phyloP scores from a whole-genome alignment of 2,888 invertebrate species.

The Acanthosoma haemorrhoidale region DNA sequence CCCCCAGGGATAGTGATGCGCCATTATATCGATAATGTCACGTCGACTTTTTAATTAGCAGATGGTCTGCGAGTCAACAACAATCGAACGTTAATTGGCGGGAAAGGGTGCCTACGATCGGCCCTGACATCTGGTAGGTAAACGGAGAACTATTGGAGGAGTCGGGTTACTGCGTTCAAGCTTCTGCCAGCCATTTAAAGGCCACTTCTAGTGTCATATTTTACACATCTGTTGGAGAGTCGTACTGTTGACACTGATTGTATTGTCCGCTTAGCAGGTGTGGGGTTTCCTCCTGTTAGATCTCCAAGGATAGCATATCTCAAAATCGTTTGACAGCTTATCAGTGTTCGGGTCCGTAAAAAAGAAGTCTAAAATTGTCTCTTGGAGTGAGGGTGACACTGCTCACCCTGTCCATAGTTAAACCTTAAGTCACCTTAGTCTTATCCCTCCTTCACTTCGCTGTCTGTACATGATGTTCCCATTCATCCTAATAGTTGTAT shows the following conservation, averaged over 20 bases:
- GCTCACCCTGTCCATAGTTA: too few species aligned
- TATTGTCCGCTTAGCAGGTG: background rate
- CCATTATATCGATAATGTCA: conserved; percentile 5
- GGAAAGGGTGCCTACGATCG: conserved; percentile 1
- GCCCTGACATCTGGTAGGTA: conserved; percentile 2
- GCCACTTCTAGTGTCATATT: background rate
- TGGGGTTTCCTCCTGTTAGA: conserved; percentile 2
- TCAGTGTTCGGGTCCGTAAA: background rate
- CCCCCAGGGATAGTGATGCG: background rate
- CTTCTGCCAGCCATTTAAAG: background rate
- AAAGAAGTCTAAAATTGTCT: background rate
- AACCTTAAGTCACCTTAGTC: too few species aligned
- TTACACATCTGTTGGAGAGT: conserved; percentile 1
- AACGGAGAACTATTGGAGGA: background rate
- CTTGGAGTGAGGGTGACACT: too few species aligned
- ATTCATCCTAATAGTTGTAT: too few species aligned
- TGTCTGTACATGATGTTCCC: too few species aligned
- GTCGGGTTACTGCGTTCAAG: too few species aligned
- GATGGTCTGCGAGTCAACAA: background rate
- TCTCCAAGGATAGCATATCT: background rate
- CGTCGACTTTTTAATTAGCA: conserved; percentile 5
- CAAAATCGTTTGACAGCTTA: background rate
- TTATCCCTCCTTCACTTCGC: too few species aligned
- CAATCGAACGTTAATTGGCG: background rate
- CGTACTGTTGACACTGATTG: background rate